These are phyloP conservation scores for Rhagonycha lutea DNA, from an alignment of 2,888 invertebrate genomes.

Conservation along the genomic window DNA sequence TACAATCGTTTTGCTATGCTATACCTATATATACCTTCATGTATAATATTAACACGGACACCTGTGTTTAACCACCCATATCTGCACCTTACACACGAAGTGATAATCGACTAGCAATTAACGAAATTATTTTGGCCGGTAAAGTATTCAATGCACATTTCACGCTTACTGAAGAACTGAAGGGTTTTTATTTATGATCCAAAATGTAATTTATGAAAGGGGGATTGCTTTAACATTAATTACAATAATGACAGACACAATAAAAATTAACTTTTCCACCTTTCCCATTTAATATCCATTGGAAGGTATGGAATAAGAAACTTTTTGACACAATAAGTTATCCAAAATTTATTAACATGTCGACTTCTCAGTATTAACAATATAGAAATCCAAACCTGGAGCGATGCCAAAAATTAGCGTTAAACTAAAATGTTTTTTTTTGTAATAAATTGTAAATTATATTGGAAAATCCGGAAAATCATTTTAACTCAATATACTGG, in stretches of 20 bases:
- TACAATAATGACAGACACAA: neutral
- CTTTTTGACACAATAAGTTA: neutral
- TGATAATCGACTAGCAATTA: conserved; percentile 45
- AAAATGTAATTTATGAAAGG: neutral
- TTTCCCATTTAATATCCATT: neutral
- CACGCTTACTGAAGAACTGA: conserved; percentile 19
- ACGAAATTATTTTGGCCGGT: conserved; percentile 40
- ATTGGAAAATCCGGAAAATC: neutral
- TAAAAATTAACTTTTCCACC: neutral
- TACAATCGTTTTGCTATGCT: neutral
- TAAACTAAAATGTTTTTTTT: neutral
- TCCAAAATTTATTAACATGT: neutral
- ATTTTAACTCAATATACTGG: neutral
- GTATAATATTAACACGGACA: conserved; percentile 29
- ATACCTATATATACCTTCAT: neutral
- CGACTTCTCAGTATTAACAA: neutral
- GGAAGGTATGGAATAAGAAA: neutral
- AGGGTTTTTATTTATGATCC: conserved; percentile 17
- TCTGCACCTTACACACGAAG: conserved; percentile 37
- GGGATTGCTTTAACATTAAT: conserved; percentile 1
- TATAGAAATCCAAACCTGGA: neutral
- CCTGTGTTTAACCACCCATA: conserved; percentile 42
- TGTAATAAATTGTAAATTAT: neutral
- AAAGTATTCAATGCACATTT: conserved; percentile 20
- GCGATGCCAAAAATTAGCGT: neutral